Evolutionary conservation across 2,113 vertebrate genomes (phyloP), one percentile per base, ranked within the genome.

Genomic region (Crotalus horridus): DNA sequence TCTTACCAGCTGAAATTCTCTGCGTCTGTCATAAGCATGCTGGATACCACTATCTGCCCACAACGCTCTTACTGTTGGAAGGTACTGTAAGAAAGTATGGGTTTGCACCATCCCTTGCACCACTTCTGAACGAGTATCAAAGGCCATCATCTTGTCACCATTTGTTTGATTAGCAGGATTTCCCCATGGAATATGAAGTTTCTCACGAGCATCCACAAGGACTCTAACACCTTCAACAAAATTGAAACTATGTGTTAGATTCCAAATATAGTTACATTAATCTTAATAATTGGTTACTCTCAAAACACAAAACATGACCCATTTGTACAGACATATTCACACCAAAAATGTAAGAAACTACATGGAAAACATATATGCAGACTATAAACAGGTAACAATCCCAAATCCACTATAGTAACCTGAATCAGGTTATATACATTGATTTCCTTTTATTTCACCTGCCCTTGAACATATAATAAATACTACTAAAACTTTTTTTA

Each of bases 1-100:
- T 96, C 99, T 98, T 97, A 99, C 99, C 99, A 99, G 97, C 90
- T 99, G 99, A 96, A 99, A 99, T 95, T 99, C 99, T 92, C 99
- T 96, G 94, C 99, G 98, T 33, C 99, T 97, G 96, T 99, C 99
- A 0, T 99, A 99, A 0, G 99, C 99, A 6, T 99, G 97, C 98
- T 99, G 99, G 94, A 99, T 99, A 0, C 99, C 98, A 0, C 97
- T 98, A 94, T 99, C 99, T 0, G 96, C 97, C 99, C 99, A 99
- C 3, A 99, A 96, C 0, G 98, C 97, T 88, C 95, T 96, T 90
- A 99, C 98, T 94, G 98, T 98, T 0, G 98, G 96, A 94, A 99
- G 97, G 95, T 98, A 99, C 89, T 97, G 97, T 12, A 98, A 54
- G 88, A 99, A 99, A 1, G 99, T 97, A 0, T 93, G 90, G 0